phyloP scores from a whole-genome alignment of 2,797 vertebrate species.

The Coluber constrictor region DNA sequence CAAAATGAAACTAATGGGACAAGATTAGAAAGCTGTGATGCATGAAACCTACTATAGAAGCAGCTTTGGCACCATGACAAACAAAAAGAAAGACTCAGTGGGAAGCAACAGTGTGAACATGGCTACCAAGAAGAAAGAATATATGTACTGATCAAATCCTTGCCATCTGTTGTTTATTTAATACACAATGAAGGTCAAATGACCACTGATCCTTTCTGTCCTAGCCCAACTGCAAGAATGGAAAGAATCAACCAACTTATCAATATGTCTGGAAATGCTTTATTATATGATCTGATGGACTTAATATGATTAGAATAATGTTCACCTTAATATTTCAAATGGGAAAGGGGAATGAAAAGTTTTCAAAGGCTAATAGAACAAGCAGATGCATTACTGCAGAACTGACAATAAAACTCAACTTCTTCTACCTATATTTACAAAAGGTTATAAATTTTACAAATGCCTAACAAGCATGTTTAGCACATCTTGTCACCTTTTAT shows the following conservation, averaged over 20 bases:
- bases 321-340: constrained; percentile 69
- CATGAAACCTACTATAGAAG: constrained; percentile 77
- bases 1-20: constrained; percentile 82
- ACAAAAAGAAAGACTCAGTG: constrained; percentile 80
- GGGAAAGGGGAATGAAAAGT: not conserved
- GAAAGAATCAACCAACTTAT: constrained; percentile 81
- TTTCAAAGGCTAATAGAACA: not conserved
- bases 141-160: constrained; percentile 83
- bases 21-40: constrained; percentile 78
- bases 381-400: not conserved
- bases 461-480: not conserved
- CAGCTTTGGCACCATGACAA: constrained; percentile 77
- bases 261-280: constrained; percentile 79
- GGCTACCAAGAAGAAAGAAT: constrained; percentile 81
- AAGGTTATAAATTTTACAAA: constrained; percentile 10
- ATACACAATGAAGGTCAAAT: constrained; percentile 89
- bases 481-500: constrained; percentile 10
- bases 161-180: constrained; percentile 93
- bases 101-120: constrained; percentile 83
- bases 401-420: constrained; percentile 19
- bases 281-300: constrained; percentile 77
- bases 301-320: constrained; percentile 75
- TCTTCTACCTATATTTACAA: not conserved
- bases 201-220: constrained; percentile 81
- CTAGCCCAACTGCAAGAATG: constrained; percentile 78